These are phyloP conservation scores for Formica exsecta DNA, from an alignment of 1,140 invertebrate genomes.

Conservation along the genomic window DNA sequence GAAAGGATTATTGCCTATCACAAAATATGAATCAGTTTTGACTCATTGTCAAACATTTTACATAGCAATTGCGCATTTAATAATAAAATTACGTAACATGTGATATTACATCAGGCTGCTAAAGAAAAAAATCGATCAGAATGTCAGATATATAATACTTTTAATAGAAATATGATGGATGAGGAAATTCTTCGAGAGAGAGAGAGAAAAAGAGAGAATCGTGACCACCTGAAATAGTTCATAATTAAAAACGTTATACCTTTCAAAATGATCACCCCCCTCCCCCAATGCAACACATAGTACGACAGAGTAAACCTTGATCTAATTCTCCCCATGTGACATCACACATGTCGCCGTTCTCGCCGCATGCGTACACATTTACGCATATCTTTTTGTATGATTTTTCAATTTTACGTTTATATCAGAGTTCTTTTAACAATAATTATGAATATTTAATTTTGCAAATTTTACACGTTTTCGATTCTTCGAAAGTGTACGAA, in stretches of 20 bases:
- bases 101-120: not conserved
- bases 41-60: not conserved
- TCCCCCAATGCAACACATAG: not conserved
- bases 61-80: not conserved
- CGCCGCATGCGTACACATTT: constrained; percentile 14
- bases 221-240: not conserved
- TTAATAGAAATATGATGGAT: not conserved
- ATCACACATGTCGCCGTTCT: not conserved
- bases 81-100: not conserved
- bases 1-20: not conserved
- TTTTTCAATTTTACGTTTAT: not conserved
- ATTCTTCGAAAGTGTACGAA: not conserved
- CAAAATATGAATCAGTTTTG: constrained; percentile 1
- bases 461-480: not conserved
- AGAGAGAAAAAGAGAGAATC: not conserved
- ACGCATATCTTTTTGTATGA: not conserved
- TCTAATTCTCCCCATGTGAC: constrained; percentile 25
- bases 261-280: not conserved
- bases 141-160: constrained; percentile 11
- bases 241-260: not conserved
- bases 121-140: not conserved
- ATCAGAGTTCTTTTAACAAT: not conserved
- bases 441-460: not conserved
- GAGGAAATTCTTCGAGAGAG: not conserved
- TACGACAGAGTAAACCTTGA: not conserved